phyloP scores from a whole-genome alignment of 2,113 vertebrate species.

The Lycaon pictus region DNA sequence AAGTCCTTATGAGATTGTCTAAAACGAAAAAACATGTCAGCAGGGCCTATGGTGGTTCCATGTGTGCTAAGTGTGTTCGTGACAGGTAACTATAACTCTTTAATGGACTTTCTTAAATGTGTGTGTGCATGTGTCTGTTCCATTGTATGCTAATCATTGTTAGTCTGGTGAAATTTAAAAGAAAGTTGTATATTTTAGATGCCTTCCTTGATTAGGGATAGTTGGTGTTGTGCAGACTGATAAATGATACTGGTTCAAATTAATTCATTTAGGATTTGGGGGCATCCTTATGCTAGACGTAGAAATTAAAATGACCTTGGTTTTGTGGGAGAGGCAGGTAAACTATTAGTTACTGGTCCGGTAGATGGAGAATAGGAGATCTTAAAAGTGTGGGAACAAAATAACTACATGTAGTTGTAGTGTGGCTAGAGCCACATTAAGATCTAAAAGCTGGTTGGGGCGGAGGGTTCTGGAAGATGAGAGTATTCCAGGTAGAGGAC shows the following conservation, averaged over 20 bases:
- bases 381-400: background rate
- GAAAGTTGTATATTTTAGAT: background rate
- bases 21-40: slow-evolving; percentile 99
- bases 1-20: slow-evolving; percentile 98
- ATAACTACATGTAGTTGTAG: background rate
- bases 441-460: too few species aligned
- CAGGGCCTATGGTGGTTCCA: slow-evolving; percentile 98
- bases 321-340: background rate
- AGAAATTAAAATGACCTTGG: background rate
- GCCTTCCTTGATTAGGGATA: background rate
- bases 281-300: background rate
- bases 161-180: background rate
- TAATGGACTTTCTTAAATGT: background rate
- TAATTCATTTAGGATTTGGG: background rate
- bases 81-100: slow-evolving; percentile 92
- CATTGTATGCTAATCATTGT: background rate
- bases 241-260: background rate
- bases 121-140: background rate
- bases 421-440: background rate
- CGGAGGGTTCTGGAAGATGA: too few species aligned
- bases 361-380: background rate
- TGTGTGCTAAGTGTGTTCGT: slow-evolving; percentile 98
- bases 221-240: background rate
- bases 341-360: too few species aligned
- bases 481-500: background rate